Evolutionary conservation across 2,888 invertebrate species (phyloP), one percentile per base, ranked within the genome.

Genomic region (Aleiodes testaceus): DNA sequence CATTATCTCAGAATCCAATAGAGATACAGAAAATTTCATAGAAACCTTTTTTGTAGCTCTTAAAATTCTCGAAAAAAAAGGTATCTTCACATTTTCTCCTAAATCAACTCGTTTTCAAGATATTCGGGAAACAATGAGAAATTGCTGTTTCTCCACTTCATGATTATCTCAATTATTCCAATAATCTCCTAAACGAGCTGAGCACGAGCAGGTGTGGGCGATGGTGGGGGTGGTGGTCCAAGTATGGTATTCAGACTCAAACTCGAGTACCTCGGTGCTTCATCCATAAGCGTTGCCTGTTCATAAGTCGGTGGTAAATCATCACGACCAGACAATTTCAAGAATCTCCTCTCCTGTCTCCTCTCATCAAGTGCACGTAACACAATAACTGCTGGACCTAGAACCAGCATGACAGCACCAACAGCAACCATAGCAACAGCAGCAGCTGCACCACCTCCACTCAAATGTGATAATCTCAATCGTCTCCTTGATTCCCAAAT

Each of bases 231-330:
- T 20, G 74, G 73, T 11, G 74, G 73, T 42, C 73, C 72, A 3
- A 67, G 47, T 16, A 79, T 79, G 3, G 80, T 75, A 44, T 84
- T 79, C 12, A 84, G 69, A 45, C 78, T 78, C 1, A 84, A 77
- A 3, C 82, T 81, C 14, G 84, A 84, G 59, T 84, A 84, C 55
- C 82, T 81, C 5, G 84, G 84, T 3, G 81, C 83, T 69, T 80
- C 79, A 30, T 81, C 82, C 78, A 79, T 80, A 7, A 70, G 64
- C 2, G 81, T 81, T 1, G 80, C 84, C 72, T 84, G 80, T 22
- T 84, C 84, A 73, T 84, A 84, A n/a, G 78, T 80, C 1, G 84
- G 84, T 0, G 84, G 84, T n/a, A 77, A 73, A 63, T 71, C 71
- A 59, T 79, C 78, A 42, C 76, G 77, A 5, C 68, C 75, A 6